Base-by-base conservation (phyloP, 2,113 vertebrate genomes). In the Daubentonia madagascariensis region DNA sequence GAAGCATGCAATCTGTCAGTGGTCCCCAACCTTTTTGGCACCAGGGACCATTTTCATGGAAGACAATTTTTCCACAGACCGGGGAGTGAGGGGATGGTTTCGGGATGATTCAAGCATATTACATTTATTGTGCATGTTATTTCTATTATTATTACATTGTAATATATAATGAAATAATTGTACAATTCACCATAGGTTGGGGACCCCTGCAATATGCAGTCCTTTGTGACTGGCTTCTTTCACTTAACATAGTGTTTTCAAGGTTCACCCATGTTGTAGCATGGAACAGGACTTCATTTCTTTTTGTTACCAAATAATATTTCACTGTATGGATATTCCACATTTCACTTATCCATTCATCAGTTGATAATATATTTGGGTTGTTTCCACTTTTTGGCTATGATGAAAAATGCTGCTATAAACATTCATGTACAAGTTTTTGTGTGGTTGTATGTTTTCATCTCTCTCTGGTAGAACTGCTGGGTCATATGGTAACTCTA, bases 261-360 rank as follows among this genome's bases (percentile, higher is more conserved):
- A 78, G 16, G 57, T 75, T 96, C 16, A 70, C 4, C 28, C 22
- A 30, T 40, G 12, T 35, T 73, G 18, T 8, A 75, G 32, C 50
- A 79, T 43, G 61, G 30, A 61, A 96, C 8, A 92, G 79, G 61
- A 84, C 70, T 76, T 72, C 57, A 54, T 72, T 96, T 92, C 22
- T 84, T 79, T 85, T 83, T 57, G 30, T 80, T 65, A 78, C 22
- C 70, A 96, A 93, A 28, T 81, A 72, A 35, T 83, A 96, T 52
- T 75, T 92, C 59, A 91, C 32, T 79, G 7, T 70, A 80, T 65
- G 17, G 14, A 18, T 70, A 84, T 30, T 45, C 3, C 22, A 73
- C 30, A 85, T 85, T 93, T 88, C 93, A 92, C 78, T 78, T 91
- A 91, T 43, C 57, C 40, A 50, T 65, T 89, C 63, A 94, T 59